Evolutionary conservation across 1,140 invertebrate genomes (phyloP), one percentile per base, ranked within the genome.

Genomic region (Mesaphorura yosii): DNA sequence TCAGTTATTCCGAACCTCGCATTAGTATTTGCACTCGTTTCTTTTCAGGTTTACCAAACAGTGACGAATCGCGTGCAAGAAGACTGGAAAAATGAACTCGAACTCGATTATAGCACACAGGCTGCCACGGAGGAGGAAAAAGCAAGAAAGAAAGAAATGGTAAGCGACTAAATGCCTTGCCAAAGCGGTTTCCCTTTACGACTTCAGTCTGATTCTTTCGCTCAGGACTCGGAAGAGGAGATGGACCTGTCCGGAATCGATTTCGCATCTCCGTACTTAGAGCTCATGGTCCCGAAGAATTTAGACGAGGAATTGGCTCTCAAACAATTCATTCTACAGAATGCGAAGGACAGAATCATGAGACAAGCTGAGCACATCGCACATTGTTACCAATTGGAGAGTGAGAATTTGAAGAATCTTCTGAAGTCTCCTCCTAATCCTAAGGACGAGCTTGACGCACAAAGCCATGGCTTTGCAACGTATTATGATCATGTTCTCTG

Each of bases 71-170:
- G 61, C 19, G 44, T 63, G 15, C 54, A 60, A 31, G 61, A 63
- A 44, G 55, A 59, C 34, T 63, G 57, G 57, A 39, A 12, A 1
- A 57, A 63, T 44, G 48, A 57, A 29, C 53, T 63, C n/a, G 55
- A 59, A 25, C 52, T 50, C 0, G 52, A n/a, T n/a, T n/a, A n/a
- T n/a, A n/a, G n/a, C n/a, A n/a, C n/a, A n/a, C n/a, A n/a, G n/a
- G 50, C 28, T 41, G 44, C n/a, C 51, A 48, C 38, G 25, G 48
- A 1, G 47, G 23, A 26, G 45, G 47, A 17, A 29, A 19, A 45
- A 48, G 26, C 12, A 48, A 49, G n/a, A 39, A 50, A 17, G 23
- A 19, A 45, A 48, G 26, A 10, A 48, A 49, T 14, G 42, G 45
- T 23, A 25, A 39, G 31, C 26, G 31, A 38, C 3, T 31, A 29